Conservation (phyloP, 2,113 vertebrate genomes). For the Cygnus atratus region DNA sequence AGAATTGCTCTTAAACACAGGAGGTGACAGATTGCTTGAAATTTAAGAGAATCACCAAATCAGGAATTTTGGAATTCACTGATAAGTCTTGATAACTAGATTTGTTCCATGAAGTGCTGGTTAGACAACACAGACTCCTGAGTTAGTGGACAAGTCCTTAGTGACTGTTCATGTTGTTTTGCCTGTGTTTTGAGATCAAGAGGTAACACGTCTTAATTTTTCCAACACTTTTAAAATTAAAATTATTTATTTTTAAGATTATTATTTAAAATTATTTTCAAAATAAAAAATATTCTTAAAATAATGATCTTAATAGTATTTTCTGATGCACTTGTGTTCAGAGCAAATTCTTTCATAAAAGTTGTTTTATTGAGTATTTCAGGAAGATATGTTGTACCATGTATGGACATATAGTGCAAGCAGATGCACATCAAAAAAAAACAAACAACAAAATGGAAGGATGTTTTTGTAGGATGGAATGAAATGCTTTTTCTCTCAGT, state of each 20-base stretch:
- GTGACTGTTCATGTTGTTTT: background rate
- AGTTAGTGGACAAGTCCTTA: background rate
- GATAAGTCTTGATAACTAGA: background rate
- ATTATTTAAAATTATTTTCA: too few relatives aligned
- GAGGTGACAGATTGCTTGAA: background rate
- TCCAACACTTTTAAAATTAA: background rate
- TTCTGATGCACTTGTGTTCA: background rate
- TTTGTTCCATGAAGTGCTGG: background rate
- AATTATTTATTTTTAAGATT: too few relatives aligned
- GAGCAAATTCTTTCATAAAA: background rate
- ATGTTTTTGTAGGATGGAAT: background rate
- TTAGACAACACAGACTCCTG: background rate
- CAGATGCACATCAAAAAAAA: background rate
- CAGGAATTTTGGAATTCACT: background rate
- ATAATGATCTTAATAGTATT: background rate
- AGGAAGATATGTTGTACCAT: background rate
- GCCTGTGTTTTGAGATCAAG: background rate
- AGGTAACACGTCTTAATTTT: background rate
- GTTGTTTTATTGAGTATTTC: background rate
- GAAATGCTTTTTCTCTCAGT: conserved; percentile 11
- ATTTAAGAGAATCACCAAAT: background rate
- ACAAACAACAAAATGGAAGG: background rate
- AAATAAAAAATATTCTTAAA: too few relatives aligned
- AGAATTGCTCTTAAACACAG: background rate
- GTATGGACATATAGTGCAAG: background rate